phyloP scores from a whole-genome alignment of 2,888 invertebrate species.

The Lamellibrachia satsuma region DNA sequence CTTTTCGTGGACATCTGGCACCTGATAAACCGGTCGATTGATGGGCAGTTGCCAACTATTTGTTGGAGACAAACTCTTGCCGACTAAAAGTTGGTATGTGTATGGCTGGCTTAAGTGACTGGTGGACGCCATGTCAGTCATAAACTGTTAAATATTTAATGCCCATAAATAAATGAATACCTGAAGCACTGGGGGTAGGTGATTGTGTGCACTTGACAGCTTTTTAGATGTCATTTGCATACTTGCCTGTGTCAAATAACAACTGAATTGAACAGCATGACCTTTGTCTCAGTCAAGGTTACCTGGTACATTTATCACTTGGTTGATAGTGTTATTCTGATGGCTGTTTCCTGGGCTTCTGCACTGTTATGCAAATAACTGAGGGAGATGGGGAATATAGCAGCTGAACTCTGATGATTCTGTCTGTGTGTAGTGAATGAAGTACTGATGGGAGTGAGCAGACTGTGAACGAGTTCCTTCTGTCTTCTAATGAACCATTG shows the following conservation, averaged over 20 bases:
- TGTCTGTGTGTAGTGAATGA: background rate
- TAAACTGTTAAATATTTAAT: constrained; percentile 5
- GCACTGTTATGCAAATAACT: background rate
- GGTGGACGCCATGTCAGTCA: background rate
- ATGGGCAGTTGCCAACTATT: no score
- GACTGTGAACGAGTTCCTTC: background rate
- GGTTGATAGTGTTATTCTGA: background rate
- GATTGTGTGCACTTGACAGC: background rate
- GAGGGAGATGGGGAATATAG: background rate
- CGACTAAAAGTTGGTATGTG: background rate
- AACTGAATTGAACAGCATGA: background rate
- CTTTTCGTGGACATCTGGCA: no score
- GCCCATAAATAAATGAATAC: background rate
- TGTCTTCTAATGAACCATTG: background rate
- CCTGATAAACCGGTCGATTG: no score
- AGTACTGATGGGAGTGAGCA: background rate
- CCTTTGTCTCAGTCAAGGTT: constrained; percentile 3
- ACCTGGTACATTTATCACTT: background rate
- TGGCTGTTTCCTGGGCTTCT: background rate
- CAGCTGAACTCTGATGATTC: background rate
- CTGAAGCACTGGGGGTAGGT: background rate
- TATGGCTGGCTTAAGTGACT: background rate
- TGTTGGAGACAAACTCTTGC: no score
- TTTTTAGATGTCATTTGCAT: background rate
- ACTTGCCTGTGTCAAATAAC: background rate